Evolutionary conservation across 2,113 vertebrate species (phyloP).

Genomic region (Galemys pyrenaicus): DNA sequence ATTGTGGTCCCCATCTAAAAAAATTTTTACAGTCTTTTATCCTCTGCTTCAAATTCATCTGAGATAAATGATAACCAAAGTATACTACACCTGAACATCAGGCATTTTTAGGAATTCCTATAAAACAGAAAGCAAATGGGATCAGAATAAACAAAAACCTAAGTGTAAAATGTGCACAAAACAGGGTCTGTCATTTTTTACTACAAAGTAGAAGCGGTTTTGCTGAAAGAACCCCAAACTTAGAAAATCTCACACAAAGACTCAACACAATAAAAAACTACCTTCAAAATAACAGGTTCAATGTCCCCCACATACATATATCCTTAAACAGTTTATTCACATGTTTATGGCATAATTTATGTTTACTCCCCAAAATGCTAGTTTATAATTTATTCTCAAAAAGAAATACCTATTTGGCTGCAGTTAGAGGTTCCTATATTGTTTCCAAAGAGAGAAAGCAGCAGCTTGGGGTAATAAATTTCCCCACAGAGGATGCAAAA

Average conservation of each 20-base stretch:
- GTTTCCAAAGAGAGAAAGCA: neutral
- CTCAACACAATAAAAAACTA: neutral
- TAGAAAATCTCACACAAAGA: slow-evolving; percentile 7
- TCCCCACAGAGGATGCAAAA: too few species aligned
- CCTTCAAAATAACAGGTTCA: slow-evolving; percentile 40
- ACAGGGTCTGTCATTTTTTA: neutral
- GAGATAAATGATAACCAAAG: slow-evolving; percentile 38
- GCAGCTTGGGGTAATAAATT: slow-evolving; percentile 10
- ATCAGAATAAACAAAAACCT: slow-evolving; percentile 41
- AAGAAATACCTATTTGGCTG: slow-evolving; percentile 10
- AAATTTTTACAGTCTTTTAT: neutral
- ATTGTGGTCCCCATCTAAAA: too few species aligned
- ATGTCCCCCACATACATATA: neutral
- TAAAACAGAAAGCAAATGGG: slow-evolving; percentile 7
- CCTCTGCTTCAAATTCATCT: slow-evolving; percentile 35
- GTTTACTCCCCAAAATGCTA: slow-evolving; percentile 1
- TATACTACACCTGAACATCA: slow-evolving; percentile 15
- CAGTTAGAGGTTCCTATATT: neutral
- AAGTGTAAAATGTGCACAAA: slow-evolving; percentile 40
- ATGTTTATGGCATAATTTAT: neutral
- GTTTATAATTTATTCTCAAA: slow-evolving; percentile 38
- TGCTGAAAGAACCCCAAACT: neutral
- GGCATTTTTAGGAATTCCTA: neutral
- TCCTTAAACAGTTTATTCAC: neutral
- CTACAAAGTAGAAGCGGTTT: neutral